These are phyloP conservation scores for Odobenus rosmarus DNA, from an alignment of 2,113 vertebrate genomes.

Conservation along the genomic window DNA sequence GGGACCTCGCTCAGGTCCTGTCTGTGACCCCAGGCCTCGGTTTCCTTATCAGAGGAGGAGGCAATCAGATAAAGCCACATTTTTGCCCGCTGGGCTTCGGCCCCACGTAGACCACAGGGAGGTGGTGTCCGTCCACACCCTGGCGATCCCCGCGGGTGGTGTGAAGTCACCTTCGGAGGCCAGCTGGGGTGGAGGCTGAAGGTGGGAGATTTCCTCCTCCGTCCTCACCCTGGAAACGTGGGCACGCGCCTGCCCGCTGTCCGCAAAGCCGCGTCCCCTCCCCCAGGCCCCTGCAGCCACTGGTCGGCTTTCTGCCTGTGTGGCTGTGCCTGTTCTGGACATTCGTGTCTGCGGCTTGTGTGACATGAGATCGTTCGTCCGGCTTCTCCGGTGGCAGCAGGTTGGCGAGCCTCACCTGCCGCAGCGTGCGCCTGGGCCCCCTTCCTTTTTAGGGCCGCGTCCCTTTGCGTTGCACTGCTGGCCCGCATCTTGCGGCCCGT, in stretches of 20 bases:
- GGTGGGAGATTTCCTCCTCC: rapidly evolving
- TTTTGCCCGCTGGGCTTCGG: background rate
- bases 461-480: rapidly evolving
- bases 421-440: rapidly evolving
- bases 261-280: rapidly evolving
- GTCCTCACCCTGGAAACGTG: rapidly evolving
- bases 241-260: background rate
- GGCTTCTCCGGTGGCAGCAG: too few species aligned
- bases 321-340: rapidly evolving
- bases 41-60: background rate
- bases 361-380: rapidly evolving
- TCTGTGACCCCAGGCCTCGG: background rate
- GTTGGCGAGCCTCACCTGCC: rapidly evolving
- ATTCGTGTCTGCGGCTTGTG: rapidly evolving
- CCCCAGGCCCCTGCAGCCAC: background rate
- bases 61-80: rapidly evolving
- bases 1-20: background rate
- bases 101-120: background rate
- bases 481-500: rapidly evolving
- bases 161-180: background rate
- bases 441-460: background rate
- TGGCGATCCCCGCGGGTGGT: background rate
- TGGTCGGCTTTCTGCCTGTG: rapidly evolving
- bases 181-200: background rate
- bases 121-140: background rate